Conservation (phyloP, 2,113 vertebrate species). For the Promerops cafer region DNA sequence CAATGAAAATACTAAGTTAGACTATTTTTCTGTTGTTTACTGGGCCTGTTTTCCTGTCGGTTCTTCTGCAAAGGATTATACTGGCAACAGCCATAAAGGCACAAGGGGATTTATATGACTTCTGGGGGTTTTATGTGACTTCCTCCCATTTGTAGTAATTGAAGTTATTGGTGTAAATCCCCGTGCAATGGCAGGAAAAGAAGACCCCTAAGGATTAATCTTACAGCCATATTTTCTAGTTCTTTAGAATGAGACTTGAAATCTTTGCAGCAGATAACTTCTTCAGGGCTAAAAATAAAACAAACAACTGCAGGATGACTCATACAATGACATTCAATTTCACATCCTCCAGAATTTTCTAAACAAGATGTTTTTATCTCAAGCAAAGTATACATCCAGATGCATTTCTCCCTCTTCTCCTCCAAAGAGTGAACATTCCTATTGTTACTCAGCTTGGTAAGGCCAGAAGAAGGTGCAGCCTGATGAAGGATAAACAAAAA, state of each 20-base stretch:
- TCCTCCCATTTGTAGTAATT: constrained; percentile 15
- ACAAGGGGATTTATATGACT: neutral
- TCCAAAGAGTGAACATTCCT: neutral
- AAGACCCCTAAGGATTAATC: constrained; percentile 51
- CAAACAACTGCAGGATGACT: constrained; percentile 67
- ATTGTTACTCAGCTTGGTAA: neutral
- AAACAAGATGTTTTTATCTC: constrained; percentile 48
- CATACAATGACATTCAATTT: constrained; percentile 49
- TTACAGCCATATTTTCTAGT: constrained; percentile 48
- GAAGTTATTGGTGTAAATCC: constrained; percentile 22
- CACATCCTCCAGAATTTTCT: constrained; percentile 65
- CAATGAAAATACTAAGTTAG: neutral
- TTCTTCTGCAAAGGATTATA: neutral
- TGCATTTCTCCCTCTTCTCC: constrained; percentile 32
- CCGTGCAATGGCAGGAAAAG: neutral
- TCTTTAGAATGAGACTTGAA: constrained; percentile 31
- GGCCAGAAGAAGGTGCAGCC: neutral
- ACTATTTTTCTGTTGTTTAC: neutral
- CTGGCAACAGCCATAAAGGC: neutral
- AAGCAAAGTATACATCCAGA: constrained; percentile 46
- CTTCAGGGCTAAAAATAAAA: constrained; percentile 73
- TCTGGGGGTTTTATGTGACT: neutral
- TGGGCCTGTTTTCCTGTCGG: neutral
- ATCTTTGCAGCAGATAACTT: constrained; percentile 51
- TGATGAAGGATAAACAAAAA: constrained; percentile 1